phyloP scores from a whole-genome alignment of 2,797 vertebrate species.

The Pangasius macronema region DNA sequence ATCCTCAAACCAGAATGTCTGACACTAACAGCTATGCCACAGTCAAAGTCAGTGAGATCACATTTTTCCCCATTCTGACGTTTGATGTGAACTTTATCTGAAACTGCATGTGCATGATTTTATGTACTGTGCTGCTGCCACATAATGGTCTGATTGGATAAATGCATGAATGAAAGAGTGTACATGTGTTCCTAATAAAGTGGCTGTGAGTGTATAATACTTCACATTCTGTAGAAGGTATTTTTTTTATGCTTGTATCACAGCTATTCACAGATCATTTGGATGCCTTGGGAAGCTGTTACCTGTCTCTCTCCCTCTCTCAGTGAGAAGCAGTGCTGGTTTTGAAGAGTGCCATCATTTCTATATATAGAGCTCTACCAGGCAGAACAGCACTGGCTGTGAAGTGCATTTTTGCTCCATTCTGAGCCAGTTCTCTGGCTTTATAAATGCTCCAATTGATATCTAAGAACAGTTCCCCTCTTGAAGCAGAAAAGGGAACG shows the following conservation, averaged over 20 bases:
- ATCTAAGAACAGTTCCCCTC: not conserved
- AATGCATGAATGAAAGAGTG: not conserved
- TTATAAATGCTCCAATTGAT: slow-evolving; percentile 20
- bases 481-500: slow-evolving; percentile 2
- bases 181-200: not conserved
- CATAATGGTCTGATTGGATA: not conserved
- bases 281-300: slow-evolving; percentile 10
- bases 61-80: not conserved
- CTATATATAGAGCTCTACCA: slow-evolving; percentile 57
- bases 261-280: slow-evolving; percentile 2
- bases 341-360: slow-evolving; percentile 47
- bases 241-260: not conserved
- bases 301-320: slow-evolving; percentile 22
- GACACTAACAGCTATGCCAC: not conserved
- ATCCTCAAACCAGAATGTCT: not conserved
- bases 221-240: not conserved
- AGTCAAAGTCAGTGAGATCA: not conserved
- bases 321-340: slow-evolving; percentile 34
- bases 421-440: slow-evolving; percentile 26
- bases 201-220: not conserved
- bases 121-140: not conserved
- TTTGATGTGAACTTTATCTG: not conserved
- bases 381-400: slow-evolving; percentile 40
- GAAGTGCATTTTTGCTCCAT: slow-evolving; percentile 39
- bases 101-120: not conserved